Base-by-base conservation (phyloP, 2,888 invertebrate species). In the Polydrusus tereticollis region DNA sequence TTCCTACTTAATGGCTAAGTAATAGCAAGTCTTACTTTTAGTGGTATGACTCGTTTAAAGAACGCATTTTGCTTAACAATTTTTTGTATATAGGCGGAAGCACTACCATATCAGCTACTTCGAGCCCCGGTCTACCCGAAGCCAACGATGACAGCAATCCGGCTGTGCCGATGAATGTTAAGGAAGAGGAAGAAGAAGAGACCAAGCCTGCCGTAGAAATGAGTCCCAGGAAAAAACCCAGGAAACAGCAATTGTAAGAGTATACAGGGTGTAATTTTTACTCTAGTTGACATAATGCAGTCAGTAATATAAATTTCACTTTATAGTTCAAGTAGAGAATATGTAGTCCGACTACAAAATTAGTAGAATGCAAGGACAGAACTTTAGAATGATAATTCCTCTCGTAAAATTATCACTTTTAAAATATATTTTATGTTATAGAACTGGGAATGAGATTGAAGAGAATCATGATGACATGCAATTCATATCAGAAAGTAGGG, bases 181-280 rank as follows among this genome's bases (percentile, higher is more conserved):
- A 85, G 73, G 82, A 84, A 62, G 81, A 80, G 64, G 36, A 73
- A 20, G 74, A 74, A n/a, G 86, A 86, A 65, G 78, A 77, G 36
- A 62, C 67, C 0, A 88, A 88, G 75, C 85, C 87, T 57, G 88
- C 91, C 5, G 81, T 87, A 47, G 90, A 89, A 83, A 90, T 92
- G 85, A 92, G 92, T 64, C 95, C 97, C 0, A 88, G 97, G 70
- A 98, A 98, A 85, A 97, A 97, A 82, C 95, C 97, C 0, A 88
- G 97, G 72, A 96, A 98, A 83, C 97, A 94, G 79, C 91, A 93
- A 86, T 88, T 95, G 95, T 95, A 86, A 88, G 92, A 88, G n/a
- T 16, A 16, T 3, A 41, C 36, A 36, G 36, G n/a, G n/a, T n/a
- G n/a, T n/a, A n/a, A n/a, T n/a, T n/a, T n/a, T n/a, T n/a, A n/a